Percentiles rank a stretch among this genome's conserved stretches.
These are phyloP conservation scores for Paradoxurus hermaphroditus DNA, from an alignment of 2,113 vertebrate genomes.

Conservation along the genomic window DNA sequence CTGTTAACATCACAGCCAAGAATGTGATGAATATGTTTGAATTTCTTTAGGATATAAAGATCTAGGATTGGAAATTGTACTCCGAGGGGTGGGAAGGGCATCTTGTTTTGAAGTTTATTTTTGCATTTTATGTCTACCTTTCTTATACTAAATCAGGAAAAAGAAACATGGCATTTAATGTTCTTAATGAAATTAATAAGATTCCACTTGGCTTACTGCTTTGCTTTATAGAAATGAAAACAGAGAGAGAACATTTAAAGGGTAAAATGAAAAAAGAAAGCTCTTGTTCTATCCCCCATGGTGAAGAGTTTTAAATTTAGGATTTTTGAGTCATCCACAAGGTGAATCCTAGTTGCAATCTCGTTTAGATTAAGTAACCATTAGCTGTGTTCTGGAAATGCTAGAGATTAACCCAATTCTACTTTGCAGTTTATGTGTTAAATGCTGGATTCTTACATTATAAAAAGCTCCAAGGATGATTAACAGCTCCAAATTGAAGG, in stretches of 20 bases:
- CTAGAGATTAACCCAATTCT: slow-evolving; percentile 32
- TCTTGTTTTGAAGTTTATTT: slow-evolving; percentile 18
- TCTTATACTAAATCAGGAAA: neutral
- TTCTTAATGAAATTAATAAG: neutral
- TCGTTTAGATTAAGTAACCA: slow-evolving; percentile 23
- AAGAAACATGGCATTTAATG: slow-evolving; percentile 3
- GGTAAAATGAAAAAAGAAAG: neutral
- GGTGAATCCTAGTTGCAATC: neutral
- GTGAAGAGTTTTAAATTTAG: neutral
- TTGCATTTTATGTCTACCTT: neutral
- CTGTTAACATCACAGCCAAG: neutral
- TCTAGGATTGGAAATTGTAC: neutral
- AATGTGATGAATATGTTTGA: neutral
- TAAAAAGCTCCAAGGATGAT: slow-evolving; percentile 21
- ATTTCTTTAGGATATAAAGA: neutral
- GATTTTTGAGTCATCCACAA: slow-evolving; percentile 21
- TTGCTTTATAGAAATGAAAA: slow-evolving; percentile 16
- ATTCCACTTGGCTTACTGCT: neutral
- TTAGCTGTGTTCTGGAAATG: slow-evolving; percentile 17
- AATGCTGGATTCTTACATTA: slow-evolving; percentile 31
- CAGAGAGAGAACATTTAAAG: neutral
- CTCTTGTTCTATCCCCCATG: neutral
- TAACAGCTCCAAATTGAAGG: neutral
- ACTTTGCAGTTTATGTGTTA: neutral
- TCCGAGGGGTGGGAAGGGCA: neutral